Base-by-base conservation (phyloP, 2,888 invertebrate genomes). In the Tachystola acroxantha region DNA sequence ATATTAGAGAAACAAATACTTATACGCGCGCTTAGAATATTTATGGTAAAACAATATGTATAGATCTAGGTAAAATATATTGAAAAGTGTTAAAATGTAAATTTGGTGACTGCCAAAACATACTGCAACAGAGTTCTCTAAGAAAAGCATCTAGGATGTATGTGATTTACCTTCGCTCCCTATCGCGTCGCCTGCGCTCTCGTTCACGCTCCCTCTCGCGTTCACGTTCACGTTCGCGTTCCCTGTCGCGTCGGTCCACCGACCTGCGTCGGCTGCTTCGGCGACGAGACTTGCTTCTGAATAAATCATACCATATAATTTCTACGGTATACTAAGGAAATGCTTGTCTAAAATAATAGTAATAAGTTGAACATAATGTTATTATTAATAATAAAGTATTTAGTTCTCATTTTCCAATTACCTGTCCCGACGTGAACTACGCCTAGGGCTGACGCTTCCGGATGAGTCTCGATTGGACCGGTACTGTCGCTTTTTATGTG, bases 401-500 rank as follows among this genome's bases (percentile, higher is more conserved):
- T n/a, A n/a, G n/a, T n/a, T n/a, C n/a, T n/a, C n/a, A n/a, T n/a
- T n/a, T n/a, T n/a, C n/a, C n/a, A 24, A 16, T 45, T 62, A 89
- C 78, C 90, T 85, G 38, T 90, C 91, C 32, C 90, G 78, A 24
- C 90, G 89, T 0, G 86, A 78, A 50, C 88, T 87, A 25, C 86
- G 78, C 16, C 86, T 70, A 1, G 80, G 88, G 40, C 80, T 89
- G 22, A 72, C 84, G 53, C 91, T 92, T 14, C 89, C 91, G 1
- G 92, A 93, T 2, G 94, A 94, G 61, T 94, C 94, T 40, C 94
- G 92, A 64, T 96, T 95, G 37, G 94, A 95, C 9, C 96, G 90
- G 66, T 96, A 96, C 48, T 96, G 96, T 7, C 96, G 90, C 64
- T 96, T 96, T 68, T 95, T 95, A 68, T 96, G 96, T 0, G 74